Base-by-base conservation (phyloP, 2,113 vertebrate species). In the Zapus hudsonius region DNA sequence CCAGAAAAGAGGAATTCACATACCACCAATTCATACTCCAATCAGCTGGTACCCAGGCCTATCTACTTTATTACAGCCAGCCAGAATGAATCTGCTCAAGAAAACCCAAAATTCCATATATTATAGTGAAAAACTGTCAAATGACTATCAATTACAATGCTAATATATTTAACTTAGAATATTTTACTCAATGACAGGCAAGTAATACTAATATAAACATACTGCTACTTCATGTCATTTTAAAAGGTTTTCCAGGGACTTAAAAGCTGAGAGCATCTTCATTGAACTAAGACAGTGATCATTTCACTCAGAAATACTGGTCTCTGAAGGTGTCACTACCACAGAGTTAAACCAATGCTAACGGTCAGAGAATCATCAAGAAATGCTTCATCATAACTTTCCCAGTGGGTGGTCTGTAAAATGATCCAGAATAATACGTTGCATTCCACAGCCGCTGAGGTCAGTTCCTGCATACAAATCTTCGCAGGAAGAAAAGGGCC, bases 401-500 rank as follows among this genome's bases (percentile, higher is more conserved):
- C 99, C 96, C 99, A 97, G 98, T 98, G 98, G 99, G 99, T 98
- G 98, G 98, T 92, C 98, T 98, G 98, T 98, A 98, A 99, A 99
- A 99, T 98, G 99, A 99, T 99, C 98, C 99, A 98, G 99, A 99
- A 99, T 99, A 99, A 99, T 99, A 98, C 97, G 98, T 98, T 96
- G 98, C 98, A 98, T 99, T 99, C 99, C 99, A 98, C 98, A 98
- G 99, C 97, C 98, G 96, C 98, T 96, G 98, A 99, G 99, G 99
- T 99, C 98, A 99, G 98, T 98, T 98, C 98, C 98, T 99, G 99
- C 99, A 99, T 99, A 99, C 98, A 99, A 99, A 99, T 99, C 98
- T 98, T 98, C 98, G 98, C 98, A 98, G 97, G 93, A 97, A 97
- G 93, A 95, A 98, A 97, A 98, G 98, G 96, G 97, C 98, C 98